Conservation (phyloP, 1,140 invertebrate genomes). For the Pomacea maculata region DNA sequence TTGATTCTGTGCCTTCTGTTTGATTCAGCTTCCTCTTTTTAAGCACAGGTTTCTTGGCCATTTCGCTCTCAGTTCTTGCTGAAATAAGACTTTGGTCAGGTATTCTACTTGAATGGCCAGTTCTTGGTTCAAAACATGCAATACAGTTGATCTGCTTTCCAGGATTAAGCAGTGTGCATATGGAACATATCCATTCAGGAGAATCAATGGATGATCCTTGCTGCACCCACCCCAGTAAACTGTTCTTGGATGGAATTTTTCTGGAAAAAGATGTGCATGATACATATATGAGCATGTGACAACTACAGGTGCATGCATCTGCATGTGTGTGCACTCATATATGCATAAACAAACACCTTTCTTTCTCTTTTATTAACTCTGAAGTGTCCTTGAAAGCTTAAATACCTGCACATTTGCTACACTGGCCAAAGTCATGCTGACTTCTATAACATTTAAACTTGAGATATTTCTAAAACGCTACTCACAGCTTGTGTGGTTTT, state of each 20-base stretch:
- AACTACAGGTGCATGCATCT: background rate
- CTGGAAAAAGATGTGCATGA: constrained; percentile 26
- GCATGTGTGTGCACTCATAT: background rate
- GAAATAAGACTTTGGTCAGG: too few species aligned
- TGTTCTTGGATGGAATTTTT: constrained; percentile 46
- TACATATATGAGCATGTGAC: background rate
- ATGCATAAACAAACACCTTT: too few species aligned
- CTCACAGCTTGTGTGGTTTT: constrained; percentile 13
- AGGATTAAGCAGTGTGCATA: constrained; percentile 48
- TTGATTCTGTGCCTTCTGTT: too few species aligned
- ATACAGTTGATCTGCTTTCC: constrained; percentile 31
- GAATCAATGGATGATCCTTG: constrained; percentile 9
- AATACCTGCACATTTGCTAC: too few species aligned
- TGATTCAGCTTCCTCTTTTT: too few species aligned
- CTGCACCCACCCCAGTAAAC: constrained; percentile 49
- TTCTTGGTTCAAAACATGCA: constrained; percentile 27
- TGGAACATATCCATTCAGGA: constrained; percentile 40
- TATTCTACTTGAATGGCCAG: background rate
- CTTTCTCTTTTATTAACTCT: too few species aligned
- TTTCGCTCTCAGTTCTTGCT: too few species aligned
- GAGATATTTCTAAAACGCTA: background rate
- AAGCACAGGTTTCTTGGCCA: too few species aligned
- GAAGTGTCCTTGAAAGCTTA: too few species aligned
- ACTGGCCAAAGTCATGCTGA: too few species aligned
- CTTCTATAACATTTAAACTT: background rate